Evolutionary conservation across 2,797 vertebrate genomes (phyloP).

Genomic region (Podarcis siculus): DNA sequence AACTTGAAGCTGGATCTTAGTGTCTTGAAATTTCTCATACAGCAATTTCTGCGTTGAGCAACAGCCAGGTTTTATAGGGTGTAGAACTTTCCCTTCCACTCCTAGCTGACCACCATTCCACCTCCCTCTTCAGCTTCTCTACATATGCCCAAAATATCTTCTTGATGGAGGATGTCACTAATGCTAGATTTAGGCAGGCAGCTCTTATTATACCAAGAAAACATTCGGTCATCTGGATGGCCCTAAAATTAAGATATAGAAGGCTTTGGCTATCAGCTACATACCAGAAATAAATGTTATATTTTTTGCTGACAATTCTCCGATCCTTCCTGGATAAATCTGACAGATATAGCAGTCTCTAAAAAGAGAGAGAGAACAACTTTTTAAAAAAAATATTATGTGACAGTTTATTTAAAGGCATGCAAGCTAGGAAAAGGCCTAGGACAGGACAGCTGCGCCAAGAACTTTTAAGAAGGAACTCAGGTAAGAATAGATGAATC

Average conservation of each 20-base stretch:
- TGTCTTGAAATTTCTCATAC: neutral
- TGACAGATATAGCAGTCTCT: slow-evolving; percentile 82
- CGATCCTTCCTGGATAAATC: slow-evolving; percentile 83
- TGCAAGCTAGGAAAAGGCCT: neutral
- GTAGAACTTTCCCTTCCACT: neutral
- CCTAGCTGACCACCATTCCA: neutral
- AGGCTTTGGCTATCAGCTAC: slow-evolving; percentile 46
- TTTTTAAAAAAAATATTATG: neutral
- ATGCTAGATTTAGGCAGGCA: neutral
- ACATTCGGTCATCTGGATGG: neutral
- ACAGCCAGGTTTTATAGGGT: neutral
- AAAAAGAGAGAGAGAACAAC: slow-evolving; percentile 33
- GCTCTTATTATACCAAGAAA: neutral
- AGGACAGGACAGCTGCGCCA: neutral
- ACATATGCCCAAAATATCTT: neutral
- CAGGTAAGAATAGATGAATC: no score
- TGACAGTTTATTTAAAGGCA: neutral
- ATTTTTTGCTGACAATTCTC: slow-evolving; percentile 84
- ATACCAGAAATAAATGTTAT: slow-evolving; percentile 87
- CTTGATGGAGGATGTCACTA: neutral
- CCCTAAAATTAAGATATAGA: neutral
- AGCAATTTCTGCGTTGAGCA: neutral
- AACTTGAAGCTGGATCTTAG: neutral
- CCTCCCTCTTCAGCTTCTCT: neutral
- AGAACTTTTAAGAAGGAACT: neutral